Evolutionary conservation across 2,113 vertebrate genomes (phyloP).

Genomic region (Herpetotheres cachinnans): DNA sequence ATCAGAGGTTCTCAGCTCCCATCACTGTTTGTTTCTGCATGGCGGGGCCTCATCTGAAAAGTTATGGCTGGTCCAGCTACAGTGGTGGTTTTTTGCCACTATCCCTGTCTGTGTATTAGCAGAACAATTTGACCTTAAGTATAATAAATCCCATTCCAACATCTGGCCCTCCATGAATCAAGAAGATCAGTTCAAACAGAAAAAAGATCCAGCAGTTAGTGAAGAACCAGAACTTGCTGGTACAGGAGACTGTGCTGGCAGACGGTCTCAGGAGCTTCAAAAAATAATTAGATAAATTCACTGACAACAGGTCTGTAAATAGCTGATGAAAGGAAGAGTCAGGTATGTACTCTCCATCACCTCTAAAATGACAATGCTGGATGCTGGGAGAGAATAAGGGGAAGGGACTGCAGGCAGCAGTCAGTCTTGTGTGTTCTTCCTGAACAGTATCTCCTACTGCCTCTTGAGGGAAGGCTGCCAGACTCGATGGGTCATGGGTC

Average conservation of each 20-base stretch:
- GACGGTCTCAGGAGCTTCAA: background rate
- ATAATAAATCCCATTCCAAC: background rate
- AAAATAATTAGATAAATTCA: background rate
- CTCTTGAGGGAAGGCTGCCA: background rate
- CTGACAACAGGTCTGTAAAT: background rate
- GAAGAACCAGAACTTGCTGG: background rate
- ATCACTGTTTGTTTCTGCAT: background rate
- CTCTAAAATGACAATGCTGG: fast-evolving
- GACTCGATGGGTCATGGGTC: background rate
- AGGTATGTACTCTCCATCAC: background rate
- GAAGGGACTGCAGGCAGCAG: background rate
- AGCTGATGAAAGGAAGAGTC: background rate
- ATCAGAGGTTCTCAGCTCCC: background rate
- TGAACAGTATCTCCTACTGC: background rate
- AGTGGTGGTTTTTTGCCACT: background rate
- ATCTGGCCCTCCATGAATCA: background rate
- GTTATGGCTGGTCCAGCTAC: background rate
- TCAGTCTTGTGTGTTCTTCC: background rate
- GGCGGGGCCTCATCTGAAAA: background rate
- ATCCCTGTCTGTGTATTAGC: background rate
- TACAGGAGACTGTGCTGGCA: background rate
- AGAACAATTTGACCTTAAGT: background rate
- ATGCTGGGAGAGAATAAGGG: background rate
- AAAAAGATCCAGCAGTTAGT: background rate
- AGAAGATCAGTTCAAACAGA: background rate